These are phyloP conservation scores for Oligia latruncula DNA, from an alignment of 2,888 invertebrate genomes.

Conservation along the genomic window DNA sequence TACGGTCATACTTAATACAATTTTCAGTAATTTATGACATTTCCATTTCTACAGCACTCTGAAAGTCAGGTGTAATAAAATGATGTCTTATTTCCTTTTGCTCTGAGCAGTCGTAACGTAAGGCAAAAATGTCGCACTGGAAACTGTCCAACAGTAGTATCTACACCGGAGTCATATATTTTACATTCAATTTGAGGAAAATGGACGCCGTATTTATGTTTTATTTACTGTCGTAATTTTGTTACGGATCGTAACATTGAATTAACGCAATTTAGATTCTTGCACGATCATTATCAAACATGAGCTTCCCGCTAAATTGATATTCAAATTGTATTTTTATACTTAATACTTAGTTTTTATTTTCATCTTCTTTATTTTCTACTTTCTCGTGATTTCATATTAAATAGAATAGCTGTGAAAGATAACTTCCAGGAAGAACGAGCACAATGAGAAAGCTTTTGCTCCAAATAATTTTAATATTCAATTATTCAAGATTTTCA, in stretches of 20 bases:
- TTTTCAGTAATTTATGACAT: conserved; percentile 44
- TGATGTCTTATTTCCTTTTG: conserved; percentile 70
- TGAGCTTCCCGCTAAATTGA: conserved; percentile 18
- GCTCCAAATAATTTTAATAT: conserved; percentile 81
- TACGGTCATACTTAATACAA: conserved; percentile 16
- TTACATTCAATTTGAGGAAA: conserved; percentile 78
- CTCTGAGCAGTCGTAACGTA: conserved; percentile 69
- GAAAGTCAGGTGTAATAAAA: conserved; percentile 66
- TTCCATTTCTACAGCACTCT: conserved; percentile 42
- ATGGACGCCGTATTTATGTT: conserved; percentile 67
- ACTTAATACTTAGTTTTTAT: background rate
- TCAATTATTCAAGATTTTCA: conserved; percentile 87
- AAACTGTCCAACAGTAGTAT: conserved; percentile 73
- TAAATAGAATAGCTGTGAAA: conserved; percentile 49
- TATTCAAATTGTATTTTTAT: conserved; percentile 25
- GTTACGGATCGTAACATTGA: conserved; percentile 59
- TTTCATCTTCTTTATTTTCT: background rate
- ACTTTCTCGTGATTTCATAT: conserved; percentile 22
- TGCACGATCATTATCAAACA: conserved; percentile 30
- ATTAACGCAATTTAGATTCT: conserved; percentile 41
- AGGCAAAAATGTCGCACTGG: conserved; percentile 77
- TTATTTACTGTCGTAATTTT: conserved; percentile 67
- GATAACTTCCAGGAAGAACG: conserved; percentile 56
- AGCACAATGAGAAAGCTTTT: conserved; percentile 72
- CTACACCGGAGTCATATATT: conserved; percentile 75